Conservation (phyloP, 2,797 vertebrate species). For the Myiothlypis chrysogaster region DNA sequence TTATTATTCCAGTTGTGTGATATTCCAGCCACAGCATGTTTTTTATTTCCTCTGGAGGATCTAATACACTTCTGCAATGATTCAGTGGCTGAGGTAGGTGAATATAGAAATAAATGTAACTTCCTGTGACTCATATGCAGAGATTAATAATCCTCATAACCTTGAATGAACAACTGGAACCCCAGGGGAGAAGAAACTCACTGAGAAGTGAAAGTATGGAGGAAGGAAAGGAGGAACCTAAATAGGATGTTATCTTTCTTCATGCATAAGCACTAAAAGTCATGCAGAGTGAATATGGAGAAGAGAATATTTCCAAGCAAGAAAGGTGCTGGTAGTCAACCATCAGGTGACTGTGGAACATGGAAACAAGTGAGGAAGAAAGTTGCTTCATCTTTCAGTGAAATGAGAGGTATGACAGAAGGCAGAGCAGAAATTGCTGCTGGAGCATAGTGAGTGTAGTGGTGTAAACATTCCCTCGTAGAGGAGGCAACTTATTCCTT, state of each 20-base stretch:
- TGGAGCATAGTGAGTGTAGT: not conserved
- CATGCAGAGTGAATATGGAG: not conserved
- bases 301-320: not conserved
- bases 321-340: not conserved
- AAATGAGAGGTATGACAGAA: not conserved
- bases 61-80: not conserved
- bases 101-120: slow-evolving; percentile 14
- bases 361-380: not conserved
- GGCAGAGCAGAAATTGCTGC: not conserved
- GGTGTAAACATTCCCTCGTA: rapidly evolving
- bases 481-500: not conserved
- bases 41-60: not conserved
- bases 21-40: not conserved
- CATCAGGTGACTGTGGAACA: not conserved
- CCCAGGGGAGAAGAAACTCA: slow-evolving; percentile 3
- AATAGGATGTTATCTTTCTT: not conserved
- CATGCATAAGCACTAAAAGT: not conserved
- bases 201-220: not conserved
- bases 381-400: not conserved
- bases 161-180: slow-evolving; percentile 10
- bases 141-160: not conserved
- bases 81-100: not conserved
- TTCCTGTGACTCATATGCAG: slow-evolving; percentile 3
- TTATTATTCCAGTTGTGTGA: not conserved
- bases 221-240: not conserved